phyloP scores from a whole-genome alignment of 2,888 invertebrate species.

The Lasioglossum morio region DNA sequence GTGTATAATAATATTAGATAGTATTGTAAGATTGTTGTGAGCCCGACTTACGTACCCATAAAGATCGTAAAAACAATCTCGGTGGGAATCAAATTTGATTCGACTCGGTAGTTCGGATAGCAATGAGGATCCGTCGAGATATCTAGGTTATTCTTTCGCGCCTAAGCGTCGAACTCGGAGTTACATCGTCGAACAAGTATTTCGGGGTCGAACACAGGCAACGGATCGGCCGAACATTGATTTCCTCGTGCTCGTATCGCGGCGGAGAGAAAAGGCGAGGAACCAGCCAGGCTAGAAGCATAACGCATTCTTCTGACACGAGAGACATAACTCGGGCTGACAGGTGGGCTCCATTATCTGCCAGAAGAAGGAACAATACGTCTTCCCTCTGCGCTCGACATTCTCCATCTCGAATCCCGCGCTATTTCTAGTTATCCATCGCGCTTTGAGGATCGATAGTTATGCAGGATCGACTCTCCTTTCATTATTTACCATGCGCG shows the following conservation, averaged over 20 bases:
- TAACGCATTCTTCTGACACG: slow-evolving; percentile 71
- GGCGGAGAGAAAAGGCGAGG: neutral
- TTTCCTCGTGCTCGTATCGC: slow-evolving; percentile 40
- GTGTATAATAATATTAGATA: no score
- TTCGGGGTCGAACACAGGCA: neutral
- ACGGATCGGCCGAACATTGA: slow-evolving; percentile 42
- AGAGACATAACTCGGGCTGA: slow-evolving; percentile 78
- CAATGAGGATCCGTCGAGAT: neutral
- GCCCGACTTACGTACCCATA: neutral
- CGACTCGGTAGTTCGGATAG: neutral
- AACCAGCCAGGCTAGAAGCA: slow-evolving; percentile 44
- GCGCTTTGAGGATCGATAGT: slow-evolving; percentile 70
- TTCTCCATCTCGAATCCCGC: slow-evolving; percentile 44
- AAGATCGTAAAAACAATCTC: neutral
- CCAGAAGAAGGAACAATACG: slow-evolving; percentile 78
- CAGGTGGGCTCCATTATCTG: slow-evolving; percentile 79
- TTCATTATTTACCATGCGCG: slow-evolving; percentile 74
- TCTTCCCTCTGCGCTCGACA: slow-evolving; percentile 66
- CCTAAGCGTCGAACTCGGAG: neutral
- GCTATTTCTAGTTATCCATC: slow-evolving; percentile 57
- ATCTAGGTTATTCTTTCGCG: neutral
- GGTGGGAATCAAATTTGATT: neutral
- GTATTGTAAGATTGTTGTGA: no score
- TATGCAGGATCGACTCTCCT: slow-evolving; percentile 67
- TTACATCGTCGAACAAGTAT: slow-evolving; percentile 19